Evolutionary conservation across 2,113 vertebrate species (phyloP).

Genomic region (Alethe diademata): DNA sequence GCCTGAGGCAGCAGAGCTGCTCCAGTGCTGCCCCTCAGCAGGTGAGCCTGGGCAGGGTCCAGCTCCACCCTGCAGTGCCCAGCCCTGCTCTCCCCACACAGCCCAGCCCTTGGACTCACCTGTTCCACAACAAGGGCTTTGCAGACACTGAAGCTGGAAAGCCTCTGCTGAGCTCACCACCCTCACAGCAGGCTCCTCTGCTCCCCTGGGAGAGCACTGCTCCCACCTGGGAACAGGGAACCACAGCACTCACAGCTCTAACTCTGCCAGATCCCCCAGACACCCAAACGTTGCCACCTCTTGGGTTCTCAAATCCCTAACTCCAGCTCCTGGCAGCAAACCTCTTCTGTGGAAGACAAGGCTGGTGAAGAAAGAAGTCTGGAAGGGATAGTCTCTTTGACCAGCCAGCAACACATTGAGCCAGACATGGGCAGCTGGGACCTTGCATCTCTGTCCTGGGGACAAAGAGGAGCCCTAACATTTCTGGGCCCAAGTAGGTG

Average conservation of each 20-base stretch:
- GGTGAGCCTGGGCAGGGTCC: not conserved
- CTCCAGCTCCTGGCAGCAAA: not conserved
- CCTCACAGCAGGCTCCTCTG: not conserved
- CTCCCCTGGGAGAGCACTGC: not conserved
- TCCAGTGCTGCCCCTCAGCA: too few species aligned
- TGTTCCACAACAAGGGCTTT: fast-evolving
- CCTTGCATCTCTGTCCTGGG: too few species aligned
- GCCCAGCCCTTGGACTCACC: not conserved
- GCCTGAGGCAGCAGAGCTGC: not conserved
- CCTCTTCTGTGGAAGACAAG: not conserved
- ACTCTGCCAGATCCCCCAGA: not conserved
- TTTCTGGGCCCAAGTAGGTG: not conserved
- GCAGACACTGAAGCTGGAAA: not conserved
- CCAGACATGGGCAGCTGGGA: too few species aligned
- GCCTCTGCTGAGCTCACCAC: not conserved
- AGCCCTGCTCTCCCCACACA: not conserved
- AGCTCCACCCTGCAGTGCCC: not conserved
- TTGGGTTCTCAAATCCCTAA: not conserved
- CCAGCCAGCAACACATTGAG: not conserved
- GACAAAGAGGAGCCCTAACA: not conserved
- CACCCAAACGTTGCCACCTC: not conserved
- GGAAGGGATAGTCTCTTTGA: not conserved
- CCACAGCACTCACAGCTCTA: not conserved
- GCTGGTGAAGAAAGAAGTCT: not conserved
- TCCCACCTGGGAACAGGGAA: not conserved